Evolutionary conservation across 2,888 invertebrate species (phyloP).

Genomic region (Dryocosmus kuriphilus): DNA sequence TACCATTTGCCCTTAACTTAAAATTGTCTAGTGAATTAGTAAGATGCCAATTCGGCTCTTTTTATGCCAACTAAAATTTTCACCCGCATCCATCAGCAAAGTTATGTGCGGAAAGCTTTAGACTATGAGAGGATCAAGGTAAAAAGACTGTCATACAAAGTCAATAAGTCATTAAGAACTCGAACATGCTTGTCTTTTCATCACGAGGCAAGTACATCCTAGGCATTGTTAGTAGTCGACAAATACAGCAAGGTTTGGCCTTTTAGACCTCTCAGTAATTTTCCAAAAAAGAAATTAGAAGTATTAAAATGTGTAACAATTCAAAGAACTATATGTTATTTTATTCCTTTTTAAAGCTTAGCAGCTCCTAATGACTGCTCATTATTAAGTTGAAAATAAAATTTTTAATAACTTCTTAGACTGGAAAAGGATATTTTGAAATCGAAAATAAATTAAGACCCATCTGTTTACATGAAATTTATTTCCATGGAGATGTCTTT

Average conservation of each 20-base stretch:
- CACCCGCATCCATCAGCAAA: background rate
- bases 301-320: too few relatives aligned
- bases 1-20: background rate
- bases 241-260: constrained; percentile 2
- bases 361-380: background rate
- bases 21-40: background rate
- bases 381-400: background rate
- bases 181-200: constrained; percentile 13
- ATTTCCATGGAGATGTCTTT: background rate
- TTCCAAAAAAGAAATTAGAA: too few relatives aligned
- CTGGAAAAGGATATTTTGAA: background rate
- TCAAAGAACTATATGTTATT: background rate
- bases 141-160: background rate
- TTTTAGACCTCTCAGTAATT: background rate
- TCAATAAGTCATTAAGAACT: constrained; percentile 27
- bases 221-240: constrained; percentile 15
- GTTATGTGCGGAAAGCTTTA: constrained; percentile 2
- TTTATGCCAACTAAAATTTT: background rate
- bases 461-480: background rate
- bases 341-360: background rate
- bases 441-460: background rate
- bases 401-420: background rate
- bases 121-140: background rate
- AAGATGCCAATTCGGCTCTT: background rate
- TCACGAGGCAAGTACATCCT: background rate